A percentile compares a stretch with the other conserved stretches of the same genome.
Evolutionary conservation across 1,140 invertebrate genomes (phyloP).

Genomic region (Aphaenogaster floridana): DNA sequence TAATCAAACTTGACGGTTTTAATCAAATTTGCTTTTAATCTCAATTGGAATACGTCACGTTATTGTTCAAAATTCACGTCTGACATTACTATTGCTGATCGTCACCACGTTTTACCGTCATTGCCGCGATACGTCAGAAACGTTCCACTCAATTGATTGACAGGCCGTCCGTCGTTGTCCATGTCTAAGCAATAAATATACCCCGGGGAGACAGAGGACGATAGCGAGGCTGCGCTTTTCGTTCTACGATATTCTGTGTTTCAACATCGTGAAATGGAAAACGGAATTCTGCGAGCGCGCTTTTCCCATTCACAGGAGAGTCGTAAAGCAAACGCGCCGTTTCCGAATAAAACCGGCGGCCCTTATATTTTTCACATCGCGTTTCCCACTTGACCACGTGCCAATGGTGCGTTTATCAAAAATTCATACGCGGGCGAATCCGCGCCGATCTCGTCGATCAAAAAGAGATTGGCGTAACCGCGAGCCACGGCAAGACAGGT

Average conservation of each 20-base stretch:
- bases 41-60: not conserved
- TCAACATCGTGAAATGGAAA: slow-evolving; percentile 54
- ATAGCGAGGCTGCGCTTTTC: slow-evolving; percentile 18
- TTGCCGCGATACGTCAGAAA: slow-evolving; percentile 49
- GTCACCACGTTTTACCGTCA: slow-evolving; percentile 19
- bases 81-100: slow-evolving; percentile 21
- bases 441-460: slow-evolving; percentile 43
- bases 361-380: slow-evolving; percentile 54
- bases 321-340: slow-evolving; percentile 56
- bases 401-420: slow-evolving; percentile 50
- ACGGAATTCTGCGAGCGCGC: slow-evolving; percentile 29
- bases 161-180: slow-evolving; percentile 40
- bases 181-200: slow-evolving; percentile 57
- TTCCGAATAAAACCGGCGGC: slow-evolving; percentile 40
- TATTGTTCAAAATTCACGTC: slow-evolving; percentile 9
- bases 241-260: slow-evolving; percentile 41
- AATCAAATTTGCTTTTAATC: slow-evolving; percentile 35
- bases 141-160: slow-evolving; percentile 35
- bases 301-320: slow-evolving; percentile 47
- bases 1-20: slow-evolving; percentile 16
- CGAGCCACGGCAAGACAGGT: not conserved
- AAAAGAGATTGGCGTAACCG: slow-evolving; percentile 43
- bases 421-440: slow-evolving; percentile 49
- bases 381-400: slow-evolving; percentile 46
- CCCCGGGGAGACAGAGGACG: not conserved